A percentile compares a stretch with the other conserved stretches of the same genome.
These are phyloP conservation scores for Drosophila suboccidentalis DNA, from an alignment of 2,888 invertebrate species.

Conservation along the genomic window DNA sequence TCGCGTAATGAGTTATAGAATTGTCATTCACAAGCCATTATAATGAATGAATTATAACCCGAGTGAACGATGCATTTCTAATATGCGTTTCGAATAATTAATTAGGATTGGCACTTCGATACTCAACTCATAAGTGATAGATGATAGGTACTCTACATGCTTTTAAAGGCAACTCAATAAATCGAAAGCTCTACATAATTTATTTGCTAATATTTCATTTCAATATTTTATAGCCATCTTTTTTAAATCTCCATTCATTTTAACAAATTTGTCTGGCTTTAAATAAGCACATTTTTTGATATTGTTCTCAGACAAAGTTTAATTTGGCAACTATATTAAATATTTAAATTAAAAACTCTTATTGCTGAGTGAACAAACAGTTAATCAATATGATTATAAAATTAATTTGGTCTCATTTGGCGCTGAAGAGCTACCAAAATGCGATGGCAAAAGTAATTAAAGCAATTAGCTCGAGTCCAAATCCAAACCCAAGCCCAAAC, in stretches of 20 bases:
- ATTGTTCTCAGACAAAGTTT: not conserved
- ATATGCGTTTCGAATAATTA: conserved; percentile 50
- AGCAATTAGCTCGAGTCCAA: conserved; percentile 58
- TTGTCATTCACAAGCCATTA: conserved; percentile 55
- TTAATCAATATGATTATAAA: conserved; percentile 27
- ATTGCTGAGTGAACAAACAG: conserved; percentile 5
- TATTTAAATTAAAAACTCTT: not conserved
- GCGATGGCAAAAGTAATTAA: conserved; percentile 51
- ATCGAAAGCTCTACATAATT: not conserved
- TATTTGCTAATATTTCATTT: not conserved
- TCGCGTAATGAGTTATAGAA: conserved; percentile 73
- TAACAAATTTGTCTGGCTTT: no score
- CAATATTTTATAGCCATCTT: no score
- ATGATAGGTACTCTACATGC: conserved; percentile 8
- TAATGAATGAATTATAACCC: conserved; percentile 56
- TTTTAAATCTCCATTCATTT: no score
- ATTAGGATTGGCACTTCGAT: conserved; percentile 28
- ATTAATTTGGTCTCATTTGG: conserved; percentile 11
- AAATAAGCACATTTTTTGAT: not conserved
- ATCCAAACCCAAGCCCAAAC: not conserved
- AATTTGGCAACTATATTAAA: not conserved
- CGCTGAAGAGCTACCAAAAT: conserved; percentile 4
- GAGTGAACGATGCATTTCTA: conserved; percentile 43
- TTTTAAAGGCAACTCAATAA: conserved; percentile 10
- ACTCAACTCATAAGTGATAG: conserved; percentile 27